phyloP scores from a whole-genome alignment of 2,113 vertebrate genomes.

The Stegostoma tigrinum region DNA sequence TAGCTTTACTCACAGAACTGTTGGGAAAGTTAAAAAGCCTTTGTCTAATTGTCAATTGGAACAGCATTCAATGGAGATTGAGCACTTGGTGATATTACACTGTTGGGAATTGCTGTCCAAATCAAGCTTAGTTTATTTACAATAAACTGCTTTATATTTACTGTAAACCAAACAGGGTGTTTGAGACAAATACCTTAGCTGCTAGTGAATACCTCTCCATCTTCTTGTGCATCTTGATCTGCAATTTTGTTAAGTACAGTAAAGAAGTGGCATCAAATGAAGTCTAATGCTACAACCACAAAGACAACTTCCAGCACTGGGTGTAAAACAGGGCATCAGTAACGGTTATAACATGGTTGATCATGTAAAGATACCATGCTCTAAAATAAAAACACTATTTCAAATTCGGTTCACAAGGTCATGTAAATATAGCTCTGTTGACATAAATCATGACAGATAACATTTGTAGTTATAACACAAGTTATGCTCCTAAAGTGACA shows the following conservation, averaged over 20 bases:
- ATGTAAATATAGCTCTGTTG: neutral
- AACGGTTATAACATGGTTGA: too few relatives aligned
- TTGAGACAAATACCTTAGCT: neutral
- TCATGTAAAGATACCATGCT: neutral
- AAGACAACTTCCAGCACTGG: neutral
- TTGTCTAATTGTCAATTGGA: neutral
- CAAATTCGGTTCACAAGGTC: neutral
- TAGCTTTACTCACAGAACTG: neutral
- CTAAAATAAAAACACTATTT: neutral
- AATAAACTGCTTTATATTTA: conserved; percentile 23
- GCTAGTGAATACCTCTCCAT: neutral
- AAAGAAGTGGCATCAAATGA: neutral
- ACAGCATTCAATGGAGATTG: neutral
- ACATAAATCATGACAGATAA: neutral
- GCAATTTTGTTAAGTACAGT: neutral
- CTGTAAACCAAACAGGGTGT: neutral
- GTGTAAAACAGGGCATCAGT: neutral
- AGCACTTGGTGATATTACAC: neutral
- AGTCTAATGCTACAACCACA: neutral
- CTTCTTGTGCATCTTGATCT: neutral
- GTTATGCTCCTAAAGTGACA: neutral
- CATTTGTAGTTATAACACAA: neutral
- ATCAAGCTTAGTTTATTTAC: neutral
- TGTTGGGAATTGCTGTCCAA: neutral
- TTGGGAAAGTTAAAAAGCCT: neutral